These are phyloP conservation scores for Trochalopteron elliotii DNA, from an alignment of 2,113 vertebrate species.

Conservation along the genomic window DNA sequence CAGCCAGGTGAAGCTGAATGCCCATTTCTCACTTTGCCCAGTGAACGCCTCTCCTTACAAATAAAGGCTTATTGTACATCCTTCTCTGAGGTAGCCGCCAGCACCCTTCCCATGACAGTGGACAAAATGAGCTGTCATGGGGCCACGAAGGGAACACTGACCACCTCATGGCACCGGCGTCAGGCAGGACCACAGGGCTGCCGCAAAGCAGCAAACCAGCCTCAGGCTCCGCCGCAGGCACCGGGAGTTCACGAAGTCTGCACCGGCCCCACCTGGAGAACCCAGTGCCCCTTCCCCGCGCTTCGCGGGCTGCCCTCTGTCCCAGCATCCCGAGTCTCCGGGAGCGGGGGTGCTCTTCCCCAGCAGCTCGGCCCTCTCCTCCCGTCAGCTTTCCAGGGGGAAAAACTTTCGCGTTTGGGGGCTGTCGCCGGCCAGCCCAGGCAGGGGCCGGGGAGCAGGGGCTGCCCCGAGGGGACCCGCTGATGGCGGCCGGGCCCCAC, in stretches of 20 bases:
- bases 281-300: rapidly evolving
- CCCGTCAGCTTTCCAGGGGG: neutral
- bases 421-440: neutral
- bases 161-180: rapidly evolving
- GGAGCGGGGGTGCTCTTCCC: too few relatives aligned
- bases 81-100: rapidly evolving
- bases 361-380: neutral
- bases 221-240: neutral
- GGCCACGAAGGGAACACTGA: rapidly evolving
- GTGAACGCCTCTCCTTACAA: rapidly evolving
- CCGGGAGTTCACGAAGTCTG: rapidly evolving
- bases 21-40: neutral
- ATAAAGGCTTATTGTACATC: neutral
- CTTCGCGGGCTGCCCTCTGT: neutral
- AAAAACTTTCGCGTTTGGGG: neutral
- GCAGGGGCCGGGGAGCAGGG: neutral
- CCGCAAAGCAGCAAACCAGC: rapidly evolving
- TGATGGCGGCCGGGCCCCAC: neutral
- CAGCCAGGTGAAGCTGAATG: neutral
- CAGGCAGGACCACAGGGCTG: rapidly evolving
- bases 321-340: neutral
- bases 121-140: rapidly evolving
- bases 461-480: neutral
- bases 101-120: too few relatives aligned
- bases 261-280: rapidly evolving